phyloP scores from a whole-genome alignment of 2,797 vertebrate species.

The Lithobates sylvaticus region DNA sequence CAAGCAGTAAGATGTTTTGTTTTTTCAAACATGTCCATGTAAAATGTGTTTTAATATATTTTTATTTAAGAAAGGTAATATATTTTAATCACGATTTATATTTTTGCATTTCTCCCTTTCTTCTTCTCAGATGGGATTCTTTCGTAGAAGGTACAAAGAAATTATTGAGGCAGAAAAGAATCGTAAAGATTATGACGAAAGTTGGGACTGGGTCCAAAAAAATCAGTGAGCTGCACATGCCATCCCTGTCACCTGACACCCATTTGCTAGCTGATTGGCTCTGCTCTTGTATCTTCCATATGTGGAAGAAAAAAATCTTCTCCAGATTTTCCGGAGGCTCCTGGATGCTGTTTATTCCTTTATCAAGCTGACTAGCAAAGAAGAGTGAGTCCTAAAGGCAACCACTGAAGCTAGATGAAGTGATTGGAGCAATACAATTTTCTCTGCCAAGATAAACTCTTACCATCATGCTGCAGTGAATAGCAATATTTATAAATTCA shows the following conservation, averaged over 20 bases:
- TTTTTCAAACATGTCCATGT: too few relatives aligned
- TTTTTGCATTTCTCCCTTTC: conserved; percentile 21
- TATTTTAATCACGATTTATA: neutral
- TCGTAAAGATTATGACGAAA: conserved; percentile 95
- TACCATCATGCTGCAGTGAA: conserved; percentile 78
- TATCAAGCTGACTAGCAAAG: conserved; percentile 73
- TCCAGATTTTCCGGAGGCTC: conserved; percentile 98
- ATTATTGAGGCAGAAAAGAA: conserved; percentile 97
- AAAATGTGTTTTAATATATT: neutral
- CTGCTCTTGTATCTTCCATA: conserved; percentile 96
- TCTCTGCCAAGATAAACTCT: conserved; percentile 78
- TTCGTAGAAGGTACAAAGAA: conserved; percentile 95
- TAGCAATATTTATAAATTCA: conserved; percentile 85
- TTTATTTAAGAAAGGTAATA: neutral
- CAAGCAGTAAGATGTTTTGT: too few relatives aligned
- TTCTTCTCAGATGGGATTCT: conserved; percentile 93
- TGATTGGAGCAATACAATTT: conserved; percentile 77
- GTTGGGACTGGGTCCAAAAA: conserved; percentile 99
- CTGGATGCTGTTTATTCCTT: conserved; percentile 78
- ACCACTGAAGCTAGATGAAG: conserved; percentile 76
- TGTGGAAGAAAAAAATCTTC: conserved; percentile 99
- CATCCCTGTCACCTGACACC: conserved; percentile 72
- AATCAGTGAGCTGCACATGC: conserved; percentile 84
- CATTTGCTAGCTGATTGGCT: conserved; percentile 76
- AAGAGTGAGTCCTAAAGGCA: conserved; percentile 76